Conservation (phyloP, 2,888 invertebrate species). For the Drosophila yooni region DNA sequence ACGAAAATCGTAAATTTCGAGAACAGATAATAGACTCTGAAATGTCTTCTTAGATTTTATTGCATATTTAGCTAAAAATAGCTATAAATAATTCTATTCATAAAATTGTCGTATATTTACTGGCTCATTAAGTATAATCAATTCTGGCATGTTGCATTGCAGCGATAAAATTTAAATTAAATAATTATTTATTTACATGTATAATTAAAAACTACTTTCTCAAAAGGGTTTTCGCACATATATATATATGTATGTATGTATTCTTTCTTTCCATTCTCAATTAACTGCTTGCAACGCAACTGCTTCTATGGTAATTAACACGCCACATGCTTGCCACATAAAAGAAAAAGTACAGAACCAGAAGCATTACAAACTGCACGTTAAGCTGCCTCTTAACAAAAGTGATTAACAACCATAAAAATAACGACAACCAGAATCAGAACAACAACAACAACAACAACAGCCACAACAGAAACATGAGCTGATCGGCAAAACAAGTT, state of each 20-base stretch:
- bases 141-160: too few relatives aligned
- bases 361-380: constrained; percentile 38
- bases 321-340: constrained; percentile 45
- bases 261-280: constrained; percentile 6
- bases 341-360: constrained; percentile 19
- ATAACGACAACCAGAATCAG: constrained; percentile 39
- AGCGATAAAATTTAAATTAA: too few relatives aligned
- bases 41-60: neutral
- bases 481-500: constrained; percentile 53
- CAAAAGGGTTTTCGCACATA: too few relatives aligned
- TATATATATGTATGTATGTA: neutral
- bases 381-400: constrained; percentile 66
- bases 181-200: too few relatives aligned
- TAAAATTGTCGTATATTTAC: too few relatives aligned
- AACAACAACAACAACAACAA: constrained; percentile 29
- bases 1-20: neutral
- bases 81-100: neutral
- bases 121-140: too few relatives aligned
- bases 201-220: neutral
- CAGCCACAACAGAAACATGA: constrained; percentile 18
- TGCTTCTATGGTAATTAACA: constrained; percentile 34
- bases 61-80: neutral
- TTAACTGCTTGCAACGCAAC: constrained; percentile 28
- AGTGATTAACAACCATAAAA: constrained; percentile 64
- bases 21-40: neutral